These are phyloP conservation scores for Epinephelus malabaricus DNA, from an alignment of 2,797 vertebrate species.

Conservation along the genomic window DNA sequence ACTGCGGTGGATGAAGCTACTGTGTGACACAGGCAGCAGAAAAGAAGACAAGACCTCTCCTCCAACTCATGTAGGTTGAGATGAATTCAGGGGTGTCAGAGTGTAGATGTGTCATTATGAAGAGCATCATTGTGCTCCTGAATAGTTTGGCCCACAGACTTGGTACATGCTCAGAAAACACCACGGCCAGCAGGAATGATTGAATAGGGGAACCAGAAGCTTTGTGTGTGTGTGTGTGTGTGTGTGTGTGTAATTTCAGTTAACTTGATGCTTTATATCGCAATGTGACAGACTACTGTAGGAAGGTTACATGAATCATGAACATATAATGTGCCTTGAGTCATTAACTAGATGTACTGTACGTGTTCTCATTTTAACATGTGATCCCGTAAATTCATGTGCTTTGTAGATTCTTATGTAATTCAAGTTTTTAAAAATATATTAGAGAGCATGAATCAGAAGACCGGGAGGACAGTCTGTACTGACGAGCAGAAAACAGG, in stretches of 20 bases:
- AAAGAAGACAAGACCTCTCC: neutral
- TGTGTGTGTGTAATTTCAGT: neutral
- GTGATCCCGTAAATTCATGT: neutral
- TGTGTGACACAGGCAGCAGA: neutral
- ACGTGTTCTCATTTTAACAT: neutral
- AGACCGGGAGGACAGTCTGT: neutral
- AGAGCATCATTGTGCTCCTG: neutral
- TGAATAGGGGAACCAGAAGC: neutral
- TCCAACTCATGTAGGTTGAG: neutral
- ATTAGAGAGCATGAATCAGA: neutral
- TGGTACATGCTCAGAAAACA: neutral
- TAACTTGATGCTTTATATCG: neutral
- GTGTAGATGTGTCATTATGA: neutral
- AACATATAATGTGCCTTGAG: neutral
- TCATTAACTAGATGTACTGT: neutral
- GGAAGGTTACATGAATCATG: conserved; percentile 15
- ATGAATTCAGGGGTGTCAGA: neutral
- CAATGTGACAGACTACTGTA: neutral
- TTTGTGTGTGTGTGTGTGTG: neutral
- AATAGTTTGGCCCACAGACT: neutral
- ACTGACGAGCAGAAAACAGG: too few relatives aligned
- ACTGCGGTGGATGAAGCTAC: neutral
- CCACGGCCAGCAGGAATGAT: neutral
- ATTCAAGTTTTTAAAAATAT: neutral
- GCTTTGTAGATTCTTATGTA: neutral